A percentile compares a stretch with the other conserved stretches of the same genome.
Evolutionary conservation across 92 coral and sea anemone genomes (phyloP).

Genomic region (Blastomussa wellsi): DNA sequence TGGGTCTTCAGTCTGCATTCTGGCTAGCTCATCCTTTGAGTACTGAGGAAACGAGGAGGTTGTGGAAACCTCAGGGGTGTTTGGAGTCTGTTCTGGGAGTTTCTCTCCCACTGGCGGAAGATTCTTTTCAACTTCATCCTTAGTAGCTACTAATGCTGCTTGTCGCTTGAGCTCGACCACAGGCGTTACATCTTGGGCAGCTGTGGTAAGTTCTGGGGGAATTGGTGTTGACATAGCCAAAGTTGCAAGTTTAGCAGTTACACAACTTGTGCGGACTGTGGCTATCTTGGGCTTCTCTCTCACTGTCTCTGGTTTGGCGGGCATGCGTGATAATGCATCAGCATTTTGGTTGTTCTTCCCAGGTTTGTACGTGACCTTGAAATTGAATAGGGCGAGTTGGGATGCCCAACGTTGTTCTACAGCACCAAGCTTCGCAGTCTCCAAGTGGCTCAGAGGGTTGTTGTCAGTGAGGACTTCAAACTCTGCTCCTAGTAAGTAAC

Average conservation of each 20-base stretch:
- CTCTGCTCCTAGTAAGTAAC: too few relatives aligned
- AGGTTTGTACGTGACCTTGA: constrained; percentile 43
- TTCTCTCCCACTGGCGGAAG: background rate
- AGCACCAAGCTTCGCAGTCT: constrained; percentile 63
- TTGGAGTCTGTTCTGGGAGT: background rate
- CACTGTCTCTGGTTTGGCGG: constrained; percentile 12
- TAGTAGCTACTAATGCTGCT: too few relatives aligned
- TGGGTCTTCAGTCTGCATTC: constrained; percentile 1
- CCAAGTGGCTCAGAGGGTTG: too few relatives aligned
- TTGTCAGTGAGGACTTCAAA: too few relatives aligned
- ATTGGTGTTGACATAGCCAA: too few relatives aligned
- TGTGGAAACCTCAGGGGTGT: background rate
- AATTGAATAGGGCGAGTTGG: constrained; percentile 60
- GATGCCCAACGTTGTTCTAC: constrained; percentile 73
- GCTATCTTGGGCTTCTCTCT: background rate
- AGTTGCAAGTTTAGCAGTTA: too few relatives aligned
- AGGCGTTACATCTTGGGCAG: background rate
- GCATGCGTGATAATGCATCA: constrained; percentile 70
- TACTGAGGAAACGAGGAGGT: background rate
- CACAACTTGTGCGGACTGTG: background rate
- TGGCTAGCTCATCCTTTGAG: background rate
- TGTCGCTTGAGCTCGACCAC: background rate
- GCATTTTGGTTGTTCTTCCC: constrained; percentile 58
- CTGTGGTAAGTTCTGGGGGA: too few relatives aligned
- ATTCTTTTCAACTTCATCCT: too few relatives aligned